Conservation (phyloP, 2,888 invertebrate species). For the Exocentrus adspersus region DNA sequence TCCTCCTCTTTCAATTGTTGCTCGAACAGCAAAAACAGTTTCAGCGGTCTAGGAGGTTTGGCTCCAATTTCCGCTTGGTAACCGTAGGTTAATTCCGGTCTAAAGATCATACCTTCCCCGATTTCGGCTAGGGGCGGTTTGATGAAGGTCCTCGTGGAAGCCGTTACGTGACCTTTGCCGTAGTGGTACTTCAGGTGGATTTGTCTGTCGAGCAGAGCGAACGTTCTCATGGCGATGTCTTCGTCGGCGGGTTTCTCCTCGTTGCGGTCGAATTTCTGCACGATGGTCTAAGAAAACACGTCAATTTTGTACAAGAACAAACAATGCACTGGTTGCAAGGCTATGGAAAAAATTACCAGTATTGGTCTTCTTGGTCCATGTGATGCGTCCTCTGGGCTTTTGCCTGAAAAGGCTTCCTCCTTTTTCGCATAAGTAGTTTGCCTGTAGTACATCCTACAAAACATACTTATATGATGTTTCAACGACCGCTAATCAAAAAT, state of each 20-base stretch:
- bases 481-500: too few species aligned
- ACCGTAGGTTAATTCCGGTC: conserved; percentile 70
- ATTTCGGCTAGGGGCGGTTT: conserved; percentile 79
- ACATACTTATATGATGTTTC: not conserved
- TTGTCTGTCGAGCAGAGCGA: conserved; percentile 69
- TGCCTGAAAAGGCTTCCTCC: not conserved
- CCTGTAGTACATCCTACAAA: conserved; percentile 56
- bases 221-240: conserved; percentile 75
- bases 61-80: conserved; percentile 75
- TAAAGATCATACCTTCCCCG: conserved; percentile 64
- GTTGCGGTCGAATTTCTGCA: conserved; percentile 69
- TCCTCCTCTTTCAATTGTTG: conserved; percentile 73
- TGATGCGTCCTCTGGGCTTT: not conserved
- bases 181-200: conserved; percentile 74
- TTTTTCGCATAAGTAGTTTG: conserved; percentile 59
- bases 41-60: conserved; percentile 69
- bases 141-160: conserved; percentile 71
- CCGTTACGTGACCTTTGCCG: conserved; percentile 69
- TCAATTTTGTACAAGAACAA: not conserved
- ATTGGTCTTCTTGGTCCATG: conserved; percentile 57
- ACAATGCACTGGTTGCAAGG: too few species aligned
- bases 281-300: conserved; percentile 38
- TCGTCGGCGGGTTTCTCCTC: conserved; percentile 66
- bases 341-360: too few species aligned
- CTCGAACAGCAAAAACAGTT: conserved; percentile 72